phyloP scores from a whole-genome alignment of 2,797 vertebrate species.

The Pogoniulus pusillus region DNA sequence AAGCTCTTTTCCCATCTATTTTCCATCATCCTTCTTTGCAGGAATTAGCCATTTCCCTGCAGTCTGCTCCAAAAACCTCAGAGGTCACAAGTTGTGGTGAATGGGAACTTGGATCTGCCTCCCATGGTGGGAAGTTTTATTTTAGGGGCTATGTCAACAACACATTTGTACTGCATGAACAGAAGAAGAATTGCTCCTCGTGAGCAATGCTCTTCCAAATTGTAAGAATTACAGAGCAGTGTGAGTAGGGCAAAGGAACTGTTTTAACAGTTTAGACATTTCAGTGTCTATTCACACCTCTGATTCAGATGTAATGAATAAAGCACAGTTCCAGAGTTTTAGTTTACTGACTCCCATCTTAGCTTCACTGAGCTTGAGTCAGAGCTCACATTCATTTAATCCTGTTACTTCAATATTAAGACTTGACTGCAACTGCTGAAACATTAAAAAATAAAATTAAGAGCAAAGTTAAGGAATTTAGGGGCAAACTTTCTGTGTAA shows the following conservation, averaged over 20 bases:
- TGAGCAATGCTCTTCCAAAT: background rate
- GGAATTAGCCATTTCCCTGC: background rate
- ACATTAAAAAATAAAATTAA: background rate
- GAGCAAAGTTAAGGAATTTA: background rate
- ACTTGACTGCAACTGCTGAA: background rate
- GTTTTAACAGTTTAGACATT: background rate
- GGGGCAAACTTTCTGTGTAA: background rate
- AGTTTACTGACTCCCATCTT: background rate
- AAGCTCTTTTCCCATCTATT: background rate
- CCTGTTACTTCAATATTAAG: background rate
- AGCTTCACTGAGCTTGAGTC: background rate
- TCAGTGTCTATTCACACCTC: background rate
- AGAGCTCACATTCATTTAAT: background rate
- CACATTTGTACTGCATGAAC: background rate
- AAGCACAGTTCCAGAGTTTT: background rate
- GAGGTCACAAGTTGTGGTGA: accelerated
- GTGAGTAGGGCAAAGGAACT: background rate
- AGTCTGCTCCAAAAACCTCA: background rate
- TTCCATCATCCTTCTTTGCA: background rate
- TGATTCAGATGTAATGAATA: background rate
- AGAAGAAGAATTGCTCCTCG: background rate
- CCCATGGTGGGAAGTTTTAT: background rate
- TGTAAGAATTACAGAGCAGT: background rate
- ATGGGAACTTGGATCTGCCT: background rate
- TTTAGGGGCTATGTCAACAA: background rate